phyloP scores from a whole-genome alignment of 2,113 vertebrate genomes.

The Xenopus borealis region DNA sequence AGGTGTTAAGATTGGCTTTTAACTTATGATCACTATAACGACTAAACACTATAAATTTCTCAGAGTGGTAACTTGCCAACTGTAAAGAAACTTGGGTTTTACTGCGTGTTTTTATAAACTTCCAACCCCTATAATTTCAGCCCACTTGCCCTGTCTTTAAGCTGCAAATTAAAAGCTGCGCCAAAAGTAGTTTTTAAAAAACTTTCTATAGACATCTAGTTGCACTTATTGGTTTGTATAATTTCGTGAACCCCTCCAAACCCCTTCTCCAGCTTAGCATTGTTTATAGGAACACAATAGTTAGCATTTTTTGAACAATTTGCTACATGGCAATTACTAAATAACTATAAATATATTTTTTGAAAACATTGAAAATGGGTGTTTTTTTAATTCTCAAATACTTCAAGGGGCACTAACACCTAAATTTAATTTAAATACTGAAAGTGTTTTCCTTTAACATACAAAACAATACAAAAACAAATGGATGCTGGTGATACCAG shows the following conservation, averaged over 20 bases:
- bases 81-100: slow-evolving; percentile 62
- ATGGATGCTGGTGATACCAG: too few species aligned
- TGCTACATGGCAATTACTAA: background rate
- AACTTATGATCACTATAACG: slow-evolving; percentile 54
- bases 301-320: background rate
- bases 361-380: too few species aligned
- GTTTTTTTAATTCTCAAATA: too few species aligned
- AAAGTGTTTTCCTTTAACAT: too few species aligned
- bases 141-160: slow-evolving; percentile 62
- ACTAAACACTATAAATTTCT: slow-evolving; percentile 63
- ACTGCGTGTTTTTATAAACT: slow-evolving; percentile 66
- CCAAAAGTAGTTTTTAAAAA: slow-evolving; percentile 42
- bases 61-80: slow-evolving; percentile 60
- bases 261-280: background rate
- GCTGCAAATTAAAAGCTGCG: slow-evolving; percentile 58
- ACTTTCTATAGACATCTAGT: too few species aligned
- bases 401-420: too few species aligned
- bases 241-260: background rate
- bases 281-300: background rate
- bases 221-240: slow-evolving; percentile 31
- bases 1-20: slow-evolving; percentile 66
- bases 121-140: slow-evolving; percentile 63
- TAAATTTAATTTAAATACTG: too few species aligned
- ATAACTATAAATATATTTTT: too few species aligned
- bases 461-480: too few species aligned